Evolutionary conservation across 2,113 vertebrate species (phyloP).

Genomic region (Pelecanoides urinatrix): DNA sequence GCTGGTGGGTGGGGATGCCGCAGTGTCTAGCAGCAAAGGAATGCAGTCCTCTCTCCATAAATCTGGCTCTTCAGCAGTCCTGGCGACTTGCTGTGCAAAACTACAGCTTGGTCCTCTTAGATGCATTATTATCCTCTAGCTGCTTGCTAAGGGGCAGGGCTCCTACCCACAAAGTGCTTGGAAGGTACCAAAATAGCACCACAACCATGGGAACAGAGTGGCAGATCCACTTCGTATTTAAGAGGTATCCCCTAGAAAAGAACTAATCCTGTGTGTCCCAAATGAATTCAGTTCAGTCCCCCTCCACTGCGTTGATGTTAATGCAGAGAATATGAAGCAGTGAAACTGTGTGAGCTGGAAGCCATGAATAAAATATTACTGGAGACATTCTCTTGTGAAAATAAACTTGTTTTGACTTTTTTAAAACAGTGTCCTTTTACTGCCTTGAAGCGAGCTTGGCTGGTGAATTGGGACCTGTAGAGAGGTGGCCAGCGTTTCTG

Average conservation of each 20-base stretch:
- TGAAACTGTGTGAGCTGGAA: background rate
- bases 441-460: background rate
- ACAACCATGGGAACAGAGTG: background rate
- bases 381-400: background rate
- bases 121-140: background rate
- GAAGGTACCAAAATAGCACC: constrained; percentile 3
- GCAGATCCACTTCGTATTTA: background rate
- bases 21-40: background rate
- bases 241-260: background rate
- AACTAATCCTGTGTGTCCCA: background rate
- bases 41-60: background rate
- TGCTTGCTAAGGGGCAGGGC: constrained; percentile 3
- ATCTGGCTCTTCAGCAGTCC: background rate
- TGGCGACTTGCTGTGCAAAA: background rate
- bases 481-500: background rate
- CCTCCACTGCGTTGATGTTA: background rate
- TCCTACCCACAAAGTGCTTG: background rate
- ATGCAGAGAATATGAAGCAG: background rate
- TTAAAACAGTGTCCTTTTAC: background rate
- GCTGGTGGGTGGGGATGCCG: constrained; percentile 41
- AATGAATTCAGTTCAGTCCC: background rate
- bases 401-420: background rate
- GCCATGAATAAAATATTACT: constrained; percentile 1
- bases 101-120: background rate
- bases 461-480: background rate